A percentile compares a stretch with the other conserved stretches of the same genome.
Evolutionary conservation across 1,140 invertebrate species (phyloP).

Genomic region (Caenorhabditis briggsae): DNA sequence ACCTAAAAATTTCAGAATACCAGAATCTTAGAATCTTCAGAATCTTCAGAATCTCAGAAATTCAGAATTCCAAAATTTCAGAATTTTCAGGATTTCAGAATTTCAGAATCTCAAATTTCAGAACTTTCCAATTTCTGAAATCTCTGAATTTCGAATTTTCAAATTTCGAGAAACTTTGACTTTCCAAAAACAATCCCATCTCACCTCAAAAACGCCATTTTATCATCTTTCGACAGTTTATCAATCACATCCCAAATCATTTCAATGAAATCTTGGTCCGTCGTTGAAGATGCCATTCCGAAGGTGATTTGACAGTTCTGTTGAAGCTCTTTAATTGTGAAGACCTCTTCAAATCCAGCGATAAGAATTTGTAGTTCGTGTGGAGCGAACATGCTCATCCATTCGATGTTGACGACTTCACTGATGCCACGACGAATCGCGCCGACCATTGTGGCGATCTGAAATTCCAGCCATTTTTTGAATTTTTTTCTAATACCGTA

Average conservation of each 20-base stretch:
- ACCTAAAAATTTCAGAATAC: too few relatives aligned
- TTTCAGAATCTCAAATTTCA: too few relatives aligned
- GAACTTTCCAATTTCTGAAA: too few relatives aligned
- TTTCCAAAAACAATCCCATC: neutral
- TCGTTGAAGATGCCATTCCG: neutral
- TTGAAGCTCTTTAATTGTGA: neutral
- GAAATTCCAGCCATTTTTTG: neutral
- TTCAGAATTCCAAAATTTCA: too few relatives aligned
- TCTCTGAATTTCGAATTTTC: too few relatives aligned
- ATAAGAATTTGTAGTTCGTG: constrained; percentile 55
- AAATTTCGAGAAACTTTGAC: neutral
- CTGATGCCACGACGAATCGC: constrained; percentile 58
- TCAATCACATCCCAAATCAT: constrained; percentile 54
- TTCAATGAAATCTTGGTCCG: neutral
- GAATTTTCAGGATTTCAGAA: too few relatives aligned
- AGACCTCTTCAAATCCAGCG: constrained; percentile 35
- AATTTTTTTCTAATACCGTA: too few relatives aligned
- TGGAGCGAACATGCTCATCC: constrained; percentile 61
- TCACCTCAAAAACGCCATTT: constrained; percentile 55
- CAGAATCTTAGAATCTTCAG: too few relatives aligned
- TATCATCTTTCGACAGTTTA: constrained; percentile 18
- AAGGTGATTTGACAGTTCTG: neutral
- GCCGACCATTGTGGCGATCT: constrained; percentile 58
- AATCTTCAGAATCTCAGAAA: too few relatives aligned
- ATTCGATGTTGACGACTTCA: constrained; percentile 39